Evolutionary conservation across 35 echinoderm and acorn worm genomes (phyloP), one percentile per base, ranked within the genome.

Genomic region (Heliocidaris tuberculata): DNA sequence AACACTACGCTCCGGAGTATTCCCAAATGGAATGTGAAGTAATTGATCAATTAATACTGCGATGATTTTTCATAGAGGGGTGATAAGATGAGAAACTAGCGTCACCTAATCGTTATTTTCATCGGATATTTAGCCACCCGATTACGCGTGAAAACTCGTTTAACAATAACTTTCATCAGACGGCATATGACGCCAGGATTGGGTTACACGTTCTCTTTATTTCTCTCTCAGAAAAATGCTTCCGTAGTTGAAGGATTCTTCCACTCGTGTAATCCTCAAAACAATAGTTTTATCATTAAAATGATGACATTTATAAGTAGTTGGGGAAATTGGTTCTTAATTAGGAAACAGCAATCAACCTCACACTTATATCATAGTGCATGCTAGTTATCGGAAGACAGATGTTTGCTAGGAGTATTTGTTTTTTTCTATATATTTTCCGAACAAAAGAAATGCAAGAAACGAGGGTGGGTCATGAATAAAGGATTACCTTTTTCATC

Each of bases 281-380:
- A 35, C 32, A 48, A 15, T 56, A 56, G 27, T 6, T 78, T 78
- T 9, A 78, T 78, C 19, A 78, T 78, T 78, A 6, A 27, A 78
- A 78, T 78, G 31, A 89, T 48, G 47, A 89, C 87, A 89, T 89
- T 32, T 47, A 32, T 47, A 48, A 89, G 31, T 48, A 89, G 16
- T 89, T 48, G 31, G 47, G 87, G 87, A 89, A 89, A 89, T 89
- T 89, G 87, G 87, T 89, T 48, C 31, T 89, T 89, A 89, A 89
- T 89, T 89, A 89, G 87, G 47, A 89, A 89, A 48, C 87, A 47
- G 87, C 87, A 48, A 13, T 13, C 29, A 89, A 89, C 87, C 87
- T 89, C 31, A 89, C 47, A 89, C 87, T 89, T 47, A n/a, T 24
- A 78, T 78, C 65, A 78, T n/a, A 78, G 65, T 78, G 27, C 65